Evolutionary conservation across 1,140 invertebrate species (phyloP).

Genomic region (Acromyrmex echinatior): DNA sequence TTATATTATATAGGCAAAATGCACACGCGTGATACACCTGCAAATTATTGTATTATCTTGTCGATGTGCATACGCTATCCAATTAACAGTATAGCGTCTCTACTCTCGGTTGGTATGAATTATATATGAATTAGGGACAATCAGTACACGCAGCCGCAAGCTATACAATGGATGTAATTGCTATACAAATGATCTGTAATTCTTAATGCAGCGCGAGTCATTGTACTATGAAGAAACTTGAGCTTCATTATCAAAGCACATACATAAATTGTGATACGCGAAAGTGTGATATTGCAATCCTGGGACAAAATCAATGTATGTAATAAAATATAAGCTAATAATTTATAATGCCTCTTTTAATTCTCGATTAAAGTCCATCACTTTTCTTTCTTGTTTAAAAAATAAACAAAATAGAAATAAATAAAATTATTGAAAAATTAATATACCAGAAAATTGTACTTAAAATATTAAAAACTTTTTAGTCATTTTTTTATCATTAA

Average conservation of each 20-base stretch:
- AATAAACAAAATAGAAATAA: neutral
- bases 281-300: slow-evolving; percentile 42
- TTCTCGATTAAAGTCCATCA: neutral
- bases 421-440: neutral
- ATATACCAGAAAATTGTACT: too few species aligned
- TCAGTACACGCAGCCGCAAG: slow-evolving; percentile 57
- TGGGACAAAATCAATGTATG: slow-evolving; percentile 13
- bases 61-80: slow-evolving; percentile 46
- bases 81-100: slow-evolving; percentile 60
- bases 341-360: slow-evolving; percentile 41
- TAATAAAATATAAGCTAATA: slow-evolving; percentile 56
- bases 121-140: slow-evolving; percentile 80
- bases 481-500: neutral
- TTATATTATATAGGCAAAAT: slow-evolving; percentile 41
- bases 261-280: slow-evolving; percentile 26
- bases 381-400: neutral
- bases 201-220: slow-evolving; percentile 16
- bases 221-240: slow-evolving; percentile 29
- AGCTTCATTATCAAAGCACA: slow-evolving; percentile 38
- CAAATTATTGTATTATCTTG: slow-evolving; percentile 78
- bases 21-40: slow-evolving; percentile 30
- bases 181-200: slow-evolving; percentile 4
- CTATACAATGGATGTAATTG: neutral
- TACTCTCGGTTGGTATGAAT: slow-evolving; percentile 60
- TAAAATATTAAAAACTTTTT: neutral